Conservation (phyloP, 2,888 invertebrate genomes). For the Melinaea menophilus region DNA sequence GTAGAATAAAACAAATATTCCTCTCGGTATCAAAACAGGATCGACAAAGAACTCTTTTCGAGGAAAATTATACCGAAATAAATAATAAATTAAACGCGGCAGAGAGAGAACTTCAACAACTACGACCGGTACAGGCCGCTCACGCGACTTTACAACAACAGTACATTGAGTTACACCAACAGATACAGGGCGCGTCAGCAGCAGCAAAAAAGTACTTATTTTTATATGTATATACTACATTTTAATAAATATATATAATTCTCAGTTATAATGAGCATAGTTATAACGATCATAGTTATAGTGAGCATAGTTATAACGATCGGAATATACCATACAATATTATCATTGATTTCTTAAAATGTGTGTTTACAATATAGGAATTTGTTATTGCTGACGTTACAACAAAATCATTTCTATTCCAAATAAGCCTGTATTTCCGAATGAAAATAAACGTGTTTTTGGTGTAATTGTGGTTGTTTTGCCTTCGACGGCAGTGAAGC, state of each 20-base stretch:
- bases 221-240: background rate
- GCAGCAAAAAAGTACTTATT: constrained; percentile 53
- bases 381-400: no score
- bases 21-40: constrained; percentile 42
- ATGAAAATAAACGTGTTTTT: background rate
- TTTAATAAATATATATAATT: no score
- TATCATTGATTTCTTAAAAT: no score
- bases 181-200: constrained; percentile 48
- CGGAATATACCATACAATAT: no score
- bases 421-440: no score
- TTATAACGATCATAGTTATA: no score
- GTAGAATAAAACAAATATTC: background rate
- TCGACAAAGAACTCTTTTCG: constrained; percentile 53
- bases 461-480: background rate
- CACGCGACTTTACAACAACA: constrained; percentile 52
- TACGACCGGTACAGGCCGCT: constrained; percentile 52
- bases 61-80: constrained; percentile 58
- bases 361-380: no score
- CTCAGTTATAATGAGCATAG: no score
- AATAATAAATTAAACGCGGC: constrained; percentile 42
- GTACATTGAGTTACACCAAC: constrained; percentile 56
- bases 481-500: constrained; percentile 45
- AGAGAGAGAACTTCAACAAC: constrained; percentile 55
- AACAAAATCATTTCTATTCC: no score
- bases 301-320: no score